Percentiles rank a stretch among this genome's conserved stretches.
Evolutionary conservation across 2,888 invertebrate species (phyloP).

Genomic region (Idaea dimidiata): DNA sequence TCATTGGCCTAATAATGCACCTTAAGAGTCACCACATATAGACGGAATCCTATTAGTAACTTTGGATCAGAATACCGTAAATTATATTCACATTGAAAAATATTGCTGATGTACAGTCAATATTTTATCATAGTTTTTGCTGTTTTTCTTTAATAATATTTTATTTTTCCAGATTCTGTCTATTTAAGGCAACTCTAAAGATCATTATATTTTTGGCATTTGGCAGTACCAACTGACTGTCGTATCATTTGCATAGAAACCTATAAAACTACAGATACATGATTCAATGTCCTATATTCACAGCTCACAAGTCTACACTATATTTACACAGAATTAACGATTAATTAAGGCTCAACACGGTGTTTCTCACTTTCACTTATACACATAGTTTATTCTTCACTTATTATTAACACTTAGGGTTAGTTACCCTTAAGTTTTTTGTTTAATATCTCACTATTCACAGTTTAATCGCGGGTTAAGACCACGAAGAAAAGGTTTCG

Average conservation of each 20-base stretch:
- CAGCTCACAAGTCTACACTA: conserved; percentile 60
- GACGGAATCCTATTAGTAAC: no score
- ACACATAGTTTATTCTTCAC: conserved; percentile 36
- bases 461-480: conserved; percentile 42
- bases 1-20: no score
- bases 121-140: no score
- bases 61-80: no score
- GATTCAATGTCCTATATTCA: conserved; percentile 45
- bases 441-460: conserved; percentile 31
- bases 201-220: conserved; percentile 10
- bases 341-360: conserved; percentile 71
- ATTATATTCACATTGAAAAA: no score
- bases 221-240: conserved; percentile 24
- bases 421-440: conserved; percentile 14
- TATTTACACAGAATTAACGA: conserved; percentile 66
- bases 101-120: no score
- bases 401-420: conserved; percentile 32
- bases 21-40: no score
- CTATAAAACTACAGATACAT: conserved; percentile 16
- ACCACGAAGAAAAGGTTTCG: conserved; percentile 62
- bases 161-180: no score
- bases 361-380: conserved; percentile 33
- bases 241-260: conserved; percentile 69
- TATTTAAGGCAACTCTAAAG: neutral
- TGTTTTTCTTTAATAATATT: no score